These are phyloP conservation scores for Neolamprologus ventralis DNA, from an alignment of 2,113 vertebrate species.

Conservation along the genomic window DNA sequence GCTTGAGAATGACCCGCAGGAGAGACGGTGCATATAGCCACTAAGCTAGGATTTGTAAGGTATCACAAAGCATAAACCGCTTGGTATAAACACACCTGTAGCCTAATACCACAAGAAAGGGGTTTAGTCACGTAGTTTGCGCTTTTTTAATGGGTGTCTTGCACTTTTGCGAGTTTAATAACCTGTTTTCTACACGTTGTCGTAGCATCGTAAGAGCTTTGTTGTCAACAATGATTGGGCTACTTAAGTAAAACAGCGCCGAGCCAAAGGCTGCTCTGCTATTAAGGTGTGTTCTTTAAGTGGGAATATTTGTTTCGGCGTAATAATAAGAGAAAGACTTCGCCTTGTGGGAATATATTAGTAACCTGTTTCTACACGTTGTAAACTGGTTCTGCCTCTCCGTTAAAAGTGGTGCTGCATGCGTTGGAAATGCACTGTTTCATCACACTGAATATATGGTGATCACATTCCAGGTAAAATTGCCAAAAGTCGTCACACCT, in stretches of 20 bases:
- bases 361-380: slow-evolving; percentile 49
- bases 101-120: neutral
- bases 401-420: neutral
- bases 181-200: neutral
- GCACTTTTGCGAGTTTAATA: neutral
- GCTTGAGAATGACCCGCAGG: slow-evolving; percentile 21
- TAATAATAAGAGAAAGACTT: neutral
- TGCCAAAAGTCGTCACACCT: neutral
- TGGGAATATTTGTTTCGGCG: neutral
- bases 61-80: neutral
- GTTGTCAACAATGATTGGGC: neutral
- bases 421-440: neutral
- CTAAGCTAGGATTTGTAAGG: slow-evolving; percentile 29
- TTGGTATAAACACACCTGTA: neutral
- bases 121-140: neutral
- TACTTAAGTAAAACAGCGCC: neutral
- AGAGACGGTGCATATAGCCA: slow-evolving; percentile 16
- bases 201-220: neutral
- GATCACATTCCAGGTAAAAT: neutral
- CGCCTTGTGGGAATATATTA: neutral
- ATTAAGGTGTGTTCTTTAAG: neutral
- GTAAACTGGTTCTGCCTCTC: slow-evolving; percentile 35
- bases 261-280: neutral
- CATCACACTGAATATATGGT: neutral
- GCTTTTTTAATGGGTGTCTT: neutral